A percentile compares a stretch with the other conserved stretches of the same genome.
phyloP scores from a whole-genome alignment of 1,140 invertebrate species.

The Drosophila leontia region DNA sequence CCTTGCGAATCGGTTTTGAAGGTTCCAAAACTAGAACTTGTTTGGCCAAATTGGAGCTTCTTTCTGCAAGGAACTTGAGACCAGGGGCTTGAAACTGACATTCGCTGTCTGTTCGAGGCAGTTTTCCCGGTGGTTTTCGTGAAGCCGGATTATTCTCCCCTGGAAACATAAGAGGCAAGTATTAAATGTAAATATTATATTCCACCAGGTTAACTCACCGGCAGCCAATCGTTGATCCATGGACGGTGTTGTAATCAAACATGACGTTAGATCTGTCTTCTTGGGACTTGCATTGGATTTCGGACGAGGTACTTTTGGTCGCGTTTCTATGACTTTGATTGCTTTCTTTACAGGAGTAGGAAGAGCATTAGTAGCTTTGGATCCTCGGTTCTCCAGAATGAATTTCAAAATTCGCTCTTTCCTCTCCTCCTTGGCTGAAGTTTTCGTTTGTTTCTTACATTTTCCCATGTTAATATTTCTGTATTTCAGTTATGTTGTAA shows the following conservation, averaged over 20 bases:
- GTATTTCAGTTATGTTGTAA: not conserved
- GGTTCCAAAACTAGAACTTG: slow-evolving; percentile 53
- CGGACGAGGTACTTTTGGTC: too few relatives aligned
- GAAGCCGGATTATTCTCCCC: slow-evolving; percentile 13
- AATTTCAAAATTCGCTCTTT: slow-evolving; percentile 26
- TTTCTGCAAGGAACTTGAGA: slow-evolving; percentile 36
- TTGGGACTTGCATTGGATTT: too few relatives aligned
- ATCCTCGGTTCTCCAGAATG: slow-evolving; percentile 9
- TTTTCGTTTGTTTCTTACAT: not conserved
- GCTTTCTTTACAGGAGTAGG: not conserved
- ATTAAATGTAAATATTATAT: not conserved
- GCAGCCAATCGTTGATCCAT: not conserved
- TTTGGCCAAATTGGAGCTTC: slow-evolving; percentile 5
- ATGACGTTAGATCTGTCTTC: slow-evolving; percentile 4
- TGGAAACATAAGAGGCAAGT: not conserved
- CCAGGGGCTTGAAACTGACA: slow-evolving; percentile 60
- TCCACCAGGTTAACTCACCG: not conserved
- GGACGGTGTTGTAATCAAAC: not conserved
- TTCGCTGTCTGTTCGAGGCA: slow-evolving; percentile 62
- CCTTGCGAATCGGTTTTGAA: slow-evolving; percentile 23
- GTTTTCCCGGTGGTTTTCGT: slow-evolving; percentile 35
- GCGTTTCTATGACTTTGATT: too few relatives aligned
- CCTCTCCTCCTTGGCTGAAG: slow-evolving; percentile 3
- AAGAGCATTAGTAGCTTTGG: not conserved
- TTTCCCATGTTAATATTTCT: slow-evolving; percentile 1